Conservation (phyloP, 1,140 invertebrate species). For the Pseudomyrmex dendroicus region DNA sequence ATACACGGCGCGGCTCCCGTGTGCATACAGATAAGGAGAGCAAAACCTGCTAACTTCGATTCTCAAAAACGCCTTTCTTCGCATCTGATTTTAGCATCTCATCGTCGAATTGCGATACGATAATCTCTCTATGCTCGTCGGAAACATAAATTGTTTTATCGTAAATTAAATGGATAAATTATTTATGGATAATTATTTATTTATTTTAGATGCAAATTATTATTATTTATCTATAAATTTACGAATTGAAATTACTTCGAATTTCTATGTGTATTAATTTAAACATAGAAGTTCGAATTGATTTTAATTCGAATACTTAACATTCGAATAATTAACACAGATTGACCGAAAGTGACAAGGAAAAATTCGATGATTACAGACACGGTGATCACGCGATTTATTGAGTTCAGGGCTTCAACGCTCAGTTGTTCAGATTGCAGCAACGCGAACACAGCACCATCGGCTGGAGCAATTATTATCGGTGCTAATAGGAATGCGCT, state of each 20-base stretch:
- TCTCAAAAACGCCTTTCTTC: not conserved
- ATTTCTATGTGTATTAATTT: too few relatives aligned
- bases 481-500: conserved; percentile 62
- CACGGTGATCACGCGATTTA: not conserved
- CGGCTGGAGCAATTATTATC: conserved; percentile 60
- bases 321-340: not conserved
- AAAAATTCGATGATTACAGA: conserved; percentile 47
- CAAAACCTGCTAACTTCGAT: conserved; percentile 1
- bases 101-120: not conserved
- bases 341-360: not conserved
- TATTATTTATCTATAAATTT: too few relatives aligned
- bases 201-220: too few relatives aligned
- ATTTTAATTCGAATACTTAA: too few relatives aligned
- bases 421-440: not conserved
- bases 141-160: not conserved
- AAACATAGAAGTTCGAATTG: too few relatives aligned
- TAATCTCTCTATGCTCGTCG: not conserved
- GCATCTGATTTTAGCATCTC: not conserved
- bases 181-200: too few relatives aligned
- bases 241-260: too few relatives aligned
- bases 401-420: not conserved
- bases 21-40: conserved; percentile 1
- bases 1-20: not conserved
- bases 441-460: conserved; percentile 26
- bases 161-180: too few relatives aligned